Percentiles rank a stretch among this genome's conserved stretches.
These are phyloP conservation scores for Melanotus villosus DNA, from an alignment of 2,888 invertebrate genomes.

Conservation along the genomic window DNA sequence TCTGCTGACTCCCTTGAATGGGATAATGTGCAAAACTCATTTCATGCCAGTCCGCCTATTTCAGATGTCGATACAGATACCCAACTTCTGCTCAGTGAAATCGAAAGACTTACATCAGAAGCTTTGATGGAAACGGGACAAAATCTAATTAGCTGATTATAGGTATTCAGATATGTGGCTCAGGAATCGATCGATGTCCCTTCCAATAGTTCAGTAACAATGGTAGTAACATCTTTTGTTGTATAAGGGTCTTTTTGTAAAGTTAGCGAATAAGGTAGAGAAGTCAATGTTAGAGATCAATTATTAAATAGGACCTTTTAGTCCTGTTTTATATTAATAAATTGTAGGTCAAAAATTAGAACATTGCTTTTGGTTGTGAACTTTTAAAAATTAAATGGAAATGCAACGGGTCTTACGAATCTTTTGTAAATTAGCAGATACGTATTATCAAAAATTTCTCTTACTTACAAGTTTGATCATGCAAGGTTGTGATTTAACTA, in stretches of 20 bases:
- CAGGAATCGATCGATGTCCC: slow-evolving; percentile 24
- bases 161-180: slow-evolving; percentile 7
- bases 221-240: background rate
- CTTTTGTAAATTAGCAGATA: too few species aligned
- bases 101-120: slow-evolving; percentile 76
- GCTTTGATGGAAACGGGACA: slow-evolving; percentile 77
- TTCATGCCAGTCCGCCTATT: slow-evolving; percentile 65
- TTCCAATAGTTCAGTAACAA: slow-evolving; percentile 10
- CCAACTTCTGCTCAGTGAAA: slow-evolving; percentile 76
- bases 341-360: too few species aligned
- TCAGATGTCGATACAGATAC: slow-evolving; percentile 76
- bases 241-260: background rate
- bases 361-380: background rate
- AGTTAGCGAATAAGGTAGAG: slow-evolving; percentile 3
- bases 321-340: background rate
- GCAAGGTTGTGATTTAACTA: too few species aligned
- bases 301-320: background rate
- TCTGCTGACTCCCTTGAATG: slow-evolving; percentile 80
- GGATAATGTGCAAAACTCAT: slow-evolving; percentile 73
- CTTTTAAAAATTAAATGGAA: background rate
- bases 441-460: too few species aligned
- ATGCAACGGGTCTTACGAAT: too few species aligned
- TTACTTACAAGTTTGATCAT: too few species aligned
- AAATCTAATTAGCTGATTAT: slow-evolving; percentile 63
- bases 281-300: slow-evolving; percentile 6